Evolutionary conservation across 2,888 invertebrate species (phyloP), one percentile per base, ranked within the genome.

Genomic region (Suillia variegata): DNA sequence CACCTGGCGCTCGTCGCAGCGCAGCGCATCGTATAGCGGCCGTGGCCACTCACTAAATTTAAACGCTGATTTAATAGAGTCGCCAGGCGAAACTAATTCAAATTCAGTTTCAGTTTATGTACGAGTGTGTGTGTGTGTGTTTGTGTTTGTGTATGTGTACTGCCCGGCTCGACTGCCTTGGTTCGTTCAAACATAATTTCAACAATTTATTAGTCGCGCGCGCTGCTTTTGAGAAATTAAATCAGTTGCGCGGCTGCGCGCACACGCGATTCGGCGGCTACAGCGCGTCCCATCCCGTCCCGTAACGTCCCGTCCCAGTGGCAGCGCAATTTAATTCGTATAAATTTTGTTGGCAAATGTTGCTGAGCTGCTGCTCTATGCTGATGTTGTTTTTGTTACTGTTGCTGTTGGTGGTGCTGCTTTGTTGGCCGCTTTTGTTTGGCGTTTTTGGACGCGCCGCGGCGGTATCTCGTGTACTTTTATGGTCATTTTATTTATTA

Each of bases 61-160:
- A 18, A 45, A 22, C 12, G 52, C 17, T 49, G 52, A 26, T 64
- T 64, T 65, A 61, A 67, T 65, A 67, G 62, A 68, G 68, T 68
- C 67, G 62, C 68, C 65, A 63, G 61, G 62, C 66, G 65, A 64
- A 68, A 68, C 68, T 64, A 65, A 68, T 67, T 57, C 58, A 50
- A 51, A 48, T 54, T 51, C 49, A 56, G 38, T n/a, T 38, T n/a
- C n/a, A n/a, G n/a, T n/a, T n/a, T n/a, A n/a, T n/a, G n/a, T n/a
- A n/a, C n/a, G n/a, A n/a, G n/a, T n/a, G n/a, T n/a, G n/a, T n/a
- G n/a, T n/a, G n/a, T n/a, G n/a, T n/a, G n/a, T n/a, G n/a, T n/a
- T n/a, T n/a, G n/a, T n/a, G n/a, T n/a, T 13, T 38, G n/a, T n/a
- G n/a, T n/a, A n/a, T n/a, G n/a, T n/a, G n/a, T n/a, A n/a, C n/a